Evolutionary conservation across 1,140 invertebrate genomes (phyloP), one percentile per base, ranked within the genome.

Genomic region (Saccostrea cuccullata): DNA sequence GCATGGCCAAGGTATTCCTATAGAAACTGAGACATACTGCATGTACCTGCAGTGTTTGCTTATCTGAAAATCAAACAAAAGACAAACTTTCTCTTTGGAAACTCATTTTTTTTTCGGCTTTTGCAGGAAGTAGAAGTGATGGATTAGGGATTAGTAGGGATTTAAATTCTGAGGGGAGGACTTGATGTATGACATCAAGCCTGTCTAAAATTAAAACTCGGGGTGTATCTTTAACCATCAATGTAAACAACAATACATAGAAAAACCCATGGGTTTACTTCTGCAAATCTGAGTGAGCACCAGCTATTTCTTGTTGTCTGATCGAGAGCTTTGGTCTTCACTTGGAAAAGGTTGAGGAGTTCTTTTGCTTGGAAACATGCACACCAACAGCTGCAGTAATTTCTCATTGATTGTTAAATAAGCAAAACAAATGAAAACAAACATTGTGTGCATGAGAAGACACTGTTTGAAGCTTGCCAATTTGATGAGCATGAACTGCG

Each of bases 341-440:
- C 26, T 70, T 23, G 2, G 30, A 13, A 73, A 23, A 8, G 23
- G 67, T 26, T 73, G 67, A 13, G 23, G 23, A 73, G 67, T 26
- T 23, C 26, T 73, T 73, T 73, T 30, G 23, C 23, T 73, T 36
- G 30, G 23, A 15, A 73, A 77, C 26, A 77, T 26, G 23, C 20
- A 73, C 8, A 23, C 26, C n/a, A 77, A 30, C 70, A 77, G 70
- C 70, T 77, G 70, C 70, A 77, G 23, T 77, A 30, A 77, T 77
- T 77, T 17, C 70, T 30, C 70, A 77, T 36, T 36, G 70, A 77
- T 77, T 26, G 70, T 77, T 30, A 30, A 77, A 30, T 30, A 36
- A 77, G 70, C 70, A 77, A 36, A 26, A 64, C 58, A 77, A 77
- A 77, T 77, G 70, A 77, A 77, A 77, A 77, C 70, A 77, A 77